phyloP scores from a whole-genome alignment of 2,113 vertebrate species.

The Syngnathoides biaculeatus region DNA sequence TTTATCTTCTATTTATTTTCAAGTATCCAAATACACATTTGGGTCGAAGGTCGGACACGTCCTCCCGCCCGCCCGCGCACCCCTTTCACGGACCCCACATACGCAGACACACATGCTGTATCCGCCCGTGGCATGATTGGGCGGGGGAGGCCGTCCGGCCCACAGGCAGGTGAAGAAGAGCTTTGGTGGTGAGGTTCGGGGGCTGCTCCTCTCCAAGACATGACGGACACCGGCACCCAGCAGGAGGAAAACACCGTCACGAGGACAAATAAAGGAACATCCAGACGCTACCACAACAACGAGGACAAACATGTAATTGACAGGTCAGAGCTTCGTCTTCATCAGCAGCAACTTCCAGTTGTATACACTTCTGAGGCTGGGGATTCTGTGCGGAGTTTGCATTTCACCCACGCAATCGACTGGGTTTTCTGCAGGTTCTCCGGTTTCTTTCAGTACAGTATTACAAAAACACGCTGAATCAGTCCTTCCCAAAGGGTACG shows the following conservation, averaged over 20 bases:
- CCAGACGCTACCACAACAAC: not conserved
- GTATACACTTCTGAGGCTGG: not conserved
- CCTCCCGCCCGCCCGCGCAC: not conserved
- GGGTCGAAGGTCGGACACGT: not conserved
- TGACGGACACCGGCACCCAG: not conserved
- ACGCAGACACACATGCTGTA: not conserved
- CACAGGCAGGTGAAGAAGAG: constrained; percentile 29
- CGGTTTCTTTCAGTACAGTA: too few species aligned
- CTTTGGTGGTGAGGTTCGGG: not conserved
- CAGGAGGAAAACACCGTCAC: not conserved
- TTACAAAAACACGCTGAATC: too few species aligned
- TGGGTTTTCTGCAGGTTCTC: too few species aligned
- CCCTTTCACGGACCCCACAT: not conserved
- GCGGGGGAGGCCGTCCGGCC: not conserved
- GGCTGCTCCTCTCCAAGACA: not conserved
- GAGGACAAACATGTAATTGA: not conserved
- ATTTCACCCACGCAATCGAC: too few species aligned
- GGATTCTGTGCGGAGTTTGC: not conserved
- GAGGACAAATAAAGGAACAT: not conserved
- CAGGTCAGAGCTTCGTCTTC: not conserved
- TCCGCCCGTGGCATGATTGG: not conserved
- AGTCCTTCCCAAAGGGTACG: too few species aligned
- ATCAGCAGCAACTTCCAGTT: not conserved
- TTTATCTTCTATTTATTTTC: not conserved
- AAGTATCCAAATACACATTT: not conserved